Base-by-base conservation (phyloP, 2,113 vertebrate species). In the Blennius ocellaris region DNA sequence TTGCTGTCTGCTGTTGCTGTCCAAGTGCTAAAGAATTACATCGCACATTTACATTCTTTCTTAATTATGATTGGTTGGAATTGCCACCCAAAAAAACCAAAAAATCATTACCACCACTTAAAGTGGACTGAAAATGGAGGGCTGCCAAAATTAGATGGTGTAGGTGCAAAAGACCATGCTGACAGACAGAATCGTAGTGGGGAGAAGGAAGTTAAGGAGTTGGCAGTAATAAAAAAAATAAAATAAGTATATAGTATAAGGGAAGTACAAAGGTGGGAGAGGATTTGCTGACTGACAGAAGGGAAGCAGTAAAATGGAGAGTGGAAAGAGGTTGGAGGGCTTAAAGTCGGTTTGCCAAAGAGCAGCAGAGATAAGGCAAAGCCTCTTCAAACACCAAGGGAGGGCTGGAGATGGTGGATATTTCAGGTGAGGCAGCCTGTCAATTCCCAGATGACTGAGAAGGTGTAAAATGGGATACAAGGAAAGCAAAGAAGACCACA, bases 41-140 rank as follows among this genome's bases (percentile, higher is more conserved):
- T 78, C 72, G 53, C 41, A 65, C 44, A 68, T 58, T 81, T 71
- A 69, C 11, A 69, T 62, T 68, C 6, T 41, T 9, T 38, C 68
- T 78, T 9, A 71, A 58, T 71, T 69, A 58, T 69, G 61, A 83
- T 76, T 65, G 78, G 54, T 2, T 7, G 39, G 52, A 68, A 76
- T 84, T 73, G 41, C 66, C 58, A 30, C n/a, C n/a, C n/a, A n/a
- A n/a, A n/a, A n/a, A 30, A 86, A 71, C 48, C 67, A 58, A 56
- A 69, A 62, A 74, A 74, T 41, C 57, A 86, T 62, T 49, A 83
- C 65, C 43, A 58, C 39, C 73, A 73, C 62, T 70, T 78, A 44
- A 60, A 78, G 57, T 49, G 41, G 71, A 59, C 8, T 50, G 72
- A 40, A 70, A 78, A 76, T 69, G 68, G 76, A 82, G 61, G 65